phyloP scores from a whole-genome alignment of 1,140 invertebrate genomes.

The Linepithema humile region DNA sequence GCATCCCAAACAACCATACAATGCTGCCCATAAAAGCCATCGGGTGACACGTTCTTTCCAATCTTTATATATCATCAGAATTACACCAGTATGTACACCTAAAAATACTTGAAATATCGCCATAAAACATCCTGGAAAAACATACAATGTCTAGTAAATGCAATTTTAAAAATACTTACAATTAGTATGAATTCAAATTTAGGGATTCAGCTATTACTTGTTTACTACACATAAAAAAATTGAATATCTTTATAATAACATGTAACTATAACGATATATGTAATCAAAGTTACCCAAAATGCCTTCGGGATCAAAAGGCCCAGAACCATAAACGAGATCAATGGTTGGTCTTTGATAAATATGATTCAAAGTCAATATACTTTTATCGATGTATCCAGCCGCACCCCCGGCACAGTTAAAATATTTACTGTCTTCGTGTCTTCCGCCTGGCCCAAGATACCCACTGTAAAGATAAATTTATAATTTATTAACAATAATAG shows the following conservation, averaged over 20 bases:
- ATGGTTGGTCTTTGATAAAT: conserved; percentile 91
- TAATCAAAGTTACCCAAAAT: conserved; percentile 77
- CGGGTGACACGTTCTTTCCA: conserved; percentile 88
- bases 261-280: too few species aligned
- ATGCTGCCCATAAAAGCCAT: conserved; percentile 88
- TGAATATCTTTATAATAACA: too few species aligned
- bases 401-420: conserved; percentile 93
- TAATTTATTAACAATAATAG: background rate
- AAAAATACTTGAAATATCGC: conserved; percentile 90
- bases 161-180: conserved; percentile 39
- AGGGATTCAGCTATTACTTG: too few species aligned
- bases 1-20: conserved; percentile 84
- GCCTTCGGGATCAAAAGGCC: conserved; percentile 95
- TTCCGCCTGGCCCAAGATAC: conserved; percentile 94
- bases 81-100: conserved; percentile 93
- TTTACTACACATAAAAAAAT: too few species aligned
- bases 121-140: conserved; percentile 86
- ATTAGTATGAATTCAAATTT: too few species aligned
- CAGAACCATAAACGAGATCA: conserved; percentile 88
- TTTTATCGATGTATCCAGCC: conserved; percentile 92
- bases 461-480: conserved; percentile 83
- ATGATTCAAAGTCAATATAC: conserved; percentile 82
- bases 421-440: conserved; percentile 87
- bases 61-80: conserved; percentile 88
- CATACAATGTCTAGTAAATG: conserved; percentile 79